These are phyloP conservation scores for Eucidaris tribuloides DNA, from an alignment of 35 echinoderm and acorn worm genomes.

Conservation along the genomic window DNA sequence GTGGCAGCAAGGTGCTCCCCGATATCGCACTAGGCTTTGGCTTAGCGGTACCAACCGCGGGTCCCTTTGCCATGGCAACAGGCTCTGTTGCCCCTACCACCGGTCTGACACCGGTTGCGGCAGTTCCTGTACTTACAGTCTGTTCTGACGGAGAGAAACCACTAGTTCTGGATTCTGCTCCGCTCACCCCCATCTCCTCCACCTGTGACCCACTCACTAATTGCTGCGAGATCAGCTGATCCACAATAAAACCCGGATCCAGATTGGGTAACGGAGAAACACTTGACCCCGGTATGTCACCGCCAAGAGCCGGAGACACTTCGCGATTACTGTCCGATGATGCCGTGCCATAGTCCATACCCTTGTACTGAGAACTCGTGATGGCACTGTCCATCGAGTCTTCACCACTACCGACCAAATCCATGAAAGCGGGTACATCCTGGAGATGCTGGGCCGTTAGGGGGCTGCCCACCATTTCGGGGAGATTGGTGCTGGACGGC, in stretches of 20 bases:
- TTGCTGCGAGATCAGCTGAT: not conserved
- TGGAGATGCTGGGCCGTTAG: not conserved
- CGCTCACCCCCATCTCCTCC: not conserved
- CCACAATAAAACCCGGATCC: not conserved
- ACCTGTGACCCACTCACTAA: not conserved
- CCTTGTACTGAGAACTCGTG: slow-evolving; percentile 9
- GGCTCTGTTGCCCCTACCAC: no score
- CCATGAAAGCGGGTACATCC: not conserved
- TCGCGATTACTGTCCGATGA: slow-evolving; percentile 10
- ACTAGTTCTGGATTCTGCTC: no score
- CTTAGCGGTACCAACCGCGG: no score
- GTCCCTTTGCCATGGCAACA: no score
- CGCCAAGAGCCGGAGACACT: not conserved
- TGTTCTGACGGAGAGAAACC: no score
- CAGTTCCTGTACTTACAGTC: no score
- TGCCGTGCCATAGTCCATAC: not conserved
- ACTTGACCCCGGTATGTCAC: not conserved
- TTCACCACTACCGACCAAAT: not conserved
- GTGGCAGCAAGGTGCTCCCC: not conserved
- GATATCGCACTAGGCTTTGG: not conserved
- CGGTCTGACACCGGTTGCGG: no score
- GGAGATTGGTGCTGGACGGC: not conserved
- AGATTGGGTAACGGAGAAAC: not conserved
- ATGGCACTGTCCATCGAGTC: slow-evolving; percentile 2
- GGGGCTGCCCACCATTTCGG: slow-evolving; percentile 4